Conservation (phyloP, 1,140 invertebrate species). For the Mylabris phalerata region DNA sequence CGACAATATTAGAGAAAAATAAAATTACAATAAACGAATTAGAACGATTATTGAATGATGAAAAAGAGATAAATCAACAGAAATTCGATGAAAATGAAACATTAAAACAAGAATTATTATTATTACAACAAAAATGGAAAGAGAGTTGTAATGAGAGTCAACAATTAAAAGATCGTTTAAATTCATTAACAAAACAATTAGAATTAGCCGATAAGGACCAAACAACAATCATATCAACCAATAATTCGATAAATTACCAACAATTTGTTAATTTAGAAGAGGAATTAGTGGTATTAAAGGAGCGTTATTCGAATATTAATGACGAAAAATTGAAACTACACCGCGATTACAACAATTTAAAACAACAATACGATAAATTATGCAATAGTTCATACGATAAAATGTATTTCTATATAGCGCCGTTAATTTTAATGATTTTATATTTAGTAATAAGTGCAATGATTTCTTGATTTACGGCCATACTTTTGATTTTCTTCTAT, state of each 20-base stretch:
- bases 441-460: constrained; percentile 38
- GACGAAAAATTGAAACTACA: constrained; percentile 45
- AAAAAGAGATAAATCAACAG: constrained; percentile 36
- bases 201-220: not conserved
- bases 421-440: constrained; percentile 36
- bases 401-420: constrained; percentile 39
- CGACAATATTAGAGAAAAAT: constrained; percentile 40
- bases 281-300: constrained; percentile 47
- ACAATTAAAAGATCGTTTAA: constrained; percentile 37
- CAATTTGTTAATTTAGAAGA: constrained; percentile 40
- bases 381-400: constrained; percentile 37
- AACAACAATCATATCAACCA: constrained; percentile 9
- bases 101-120: constrained; percentile 43
- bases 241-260: constrained; percentile 18
- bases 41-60: constrained; percentile 36
- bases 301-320: constrained; percentile 44
- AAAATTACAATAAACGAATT: constrained; percentile 37
- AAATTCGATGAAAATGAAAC: constrained; percentile 39
- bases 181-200: constrained; percentile 13
- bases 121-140: constrained; percentile 40
- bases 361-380: constrained; percentile 33
- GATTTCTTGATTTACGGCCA: constrained; percentile 41
- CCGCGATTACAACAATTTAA: constrained; percentile 37
- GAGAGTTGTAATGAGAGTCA: constrained; percentile 43
- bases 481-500: constrained; percentile 39